A percentile compares a stretch with the other conserved stretches of the same genome.
These are phyloP conservation scores for Drosophila neotestacea DNA, from an alignment of 2,888 invertebrate species.

Conservation along the genomic window DNA sequence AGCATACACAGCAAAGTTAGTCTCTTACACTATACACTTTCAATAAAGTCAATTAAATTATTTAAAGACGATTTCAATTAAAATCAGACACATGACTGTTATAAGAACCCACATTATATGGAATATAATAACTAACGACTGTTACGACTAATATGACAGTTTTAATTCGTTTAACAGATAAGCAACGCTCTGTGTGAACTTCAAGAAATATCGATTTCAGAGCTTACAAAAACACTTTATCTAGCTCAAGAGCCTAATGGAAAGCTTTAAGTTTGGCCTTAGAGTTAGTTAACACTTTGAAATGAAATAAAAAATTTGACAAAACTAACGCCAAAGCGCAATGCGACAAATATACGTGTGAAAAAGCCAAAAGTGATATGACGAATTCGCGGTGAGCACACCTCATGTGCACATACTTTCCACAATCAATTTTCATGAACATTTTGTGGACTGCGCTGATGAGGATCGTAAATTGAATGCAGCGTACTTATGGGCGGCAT, in stretches of 20 bases:
- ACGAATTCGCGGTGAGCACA: conserved; percentile 22
- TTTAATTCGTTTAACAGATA: not conserved
- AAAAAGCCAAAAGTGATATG: conserved; percentile 55
- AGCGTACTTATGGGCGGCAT: conserved; percentile 59
- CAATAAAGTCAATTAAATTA: no score
- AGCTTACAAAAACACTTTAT: not conserved
- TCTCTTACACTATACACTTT: no score
- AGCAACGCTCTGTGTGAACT: not conserved
- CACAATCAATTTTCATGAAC: conserved; percentile 66
- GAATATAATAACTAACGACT: not conserved
- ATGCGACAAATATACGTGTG: conserved; percentile 50
- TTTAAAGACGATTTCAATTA: not conserved
- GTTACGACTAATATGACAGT: not conserved
- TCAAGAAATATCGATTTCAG: not conserved
- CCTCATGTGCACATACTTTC: conserved; percentile 10
- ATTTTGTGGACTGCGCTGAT: conserved; percentile 53
- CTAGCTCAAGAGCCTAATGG: not conserved
- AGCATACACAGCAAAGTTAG: no score
- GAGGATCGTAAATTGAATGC: conserved; percentile 70
- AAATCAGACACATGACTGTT: not conserved
- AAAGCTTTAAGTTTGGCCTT: not conserved
- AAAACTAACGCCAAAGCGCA: conserved; percentile 25
- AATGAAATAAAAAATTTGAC: not conserved
- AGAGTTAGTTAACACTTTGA: not conserved
- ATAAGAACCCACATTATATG: not conserved